Evolutionary conservation across 2,888 invertebrate species (phyloP), one percentile per base, ranked within the genome.

Genomic region (Rhaphigaster nebulosa): DNA sequence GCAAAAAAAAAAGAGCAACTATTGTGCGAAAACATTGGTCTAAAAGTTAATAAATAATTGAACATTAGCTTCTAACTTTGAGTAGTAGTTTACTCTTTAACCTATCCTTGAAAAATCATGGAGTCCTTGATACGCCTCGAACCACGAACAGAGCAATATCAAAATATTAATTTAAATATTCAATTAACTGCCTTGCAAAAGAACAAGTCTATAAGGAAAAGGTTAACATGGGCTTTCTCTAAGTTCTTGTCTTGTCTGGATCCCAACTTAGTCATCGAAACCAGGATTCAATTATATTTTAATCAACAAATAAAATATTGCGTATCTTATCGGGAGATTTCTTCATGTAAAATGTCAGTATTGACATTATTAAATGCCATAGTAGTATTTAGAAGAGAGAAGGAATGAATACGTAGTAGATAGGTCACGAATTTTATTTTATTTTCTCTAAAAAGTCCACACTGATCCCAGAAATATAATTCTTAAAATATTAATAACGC

Each of bases 151-250:
- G 12, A 13, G 29, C 10, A n/a, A 60, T n/a, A 60, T 60, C 60
- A n/a, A 29, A 29, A 29, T 65, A 65, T 65, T 65, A 65, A 65
- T 65, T 65, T 65, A 65, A 60, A 60, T 65, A 65, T 65, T 65
- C 65, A 65, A 65, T 65, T 65, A 65, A 65, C 2, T 65, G 15
- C 3, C 29, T 29, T 65, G 65, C n/a, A 65, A 29, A 65, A 29
- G 65, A 65, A 65, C 13, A 65, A 65, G 65, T 65, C 20, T 29
- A 12, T 60, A 13, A 65, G 29, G 29, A 29, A 65, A 65, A 65
- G n/a, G 65, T 65, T 65, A 65, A 29, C 2, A 12, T n/a, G n/a
- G 0, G 13, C 18, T 13, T 29, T 29, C 29, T 65, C 29, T 3
- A 18, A 65, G 29, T 65, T 29, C 65, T 65, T 65, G 29, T 60